A percentile compares a stretch with the other conserved stretches of the same genome.
phyloP scores from a whole-genome alignment of 2,113 vertebrate genomes.

The Leucoraja erinaceus region DNA sequence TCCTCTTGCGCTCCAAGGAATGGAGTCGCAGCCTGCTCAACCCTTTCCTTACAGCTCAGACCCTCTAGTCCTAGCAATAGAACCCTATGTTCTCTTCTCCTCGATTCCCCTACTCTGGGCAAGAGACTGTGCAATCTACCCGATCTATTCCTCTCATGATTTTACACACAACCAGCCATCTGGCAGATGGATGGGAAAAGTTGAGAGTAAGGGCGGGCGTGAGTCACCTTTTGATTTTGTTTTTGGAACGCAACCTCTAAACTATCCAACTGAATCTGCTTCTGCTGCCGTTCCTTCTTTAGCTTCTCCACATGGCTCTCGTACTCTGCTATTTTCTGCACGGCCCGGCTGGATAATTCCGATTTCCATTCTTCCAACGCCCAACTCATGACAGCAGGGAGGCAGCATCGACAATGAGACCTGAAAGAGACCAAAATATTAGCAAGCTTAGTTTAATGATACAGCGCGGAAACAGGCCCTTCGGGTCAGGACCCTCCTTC shows the following conservation, averaged over 20 bases:
- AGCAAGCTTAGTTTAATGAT: too few relatives aligned
- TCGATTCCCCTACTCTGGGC: neutral
- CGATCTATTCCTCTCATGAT: neutral
- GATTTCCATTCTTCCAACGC: slow-evolving; percentile 66
- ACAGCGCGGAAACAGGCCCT: too few relatives aligned
- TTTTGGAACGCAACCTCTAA: slow-evolving; percentile 58
- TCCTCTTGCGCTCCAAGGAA: too few relatives aligned
- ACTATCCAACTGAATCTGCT: slow-evolving; percentile 66
- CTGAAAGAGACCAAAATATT: neutral
- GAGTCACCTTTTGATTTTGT: slow-evolving; percentile 60
- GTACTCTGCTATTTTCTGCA: slow-evolving; percentile 62
- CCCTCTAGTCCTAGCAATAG: too few relatives aligned
- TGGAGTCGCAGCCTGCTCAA: too few relatives aligned
- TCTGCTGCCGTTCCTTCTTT: slow-evolving; percentile 63
- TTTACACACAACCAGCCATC: neutral
- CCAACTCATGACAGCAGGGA: slow-evolving; percentile 62
- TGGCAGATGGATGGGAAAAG: too few relatives aligned
- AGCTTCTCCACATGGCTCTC: slow-evolving; percentile 60
- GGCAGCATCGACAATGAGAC: neutral
- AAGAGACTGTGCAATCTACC: neutral
- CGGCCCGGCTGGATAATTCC: slow-evolving; percentile 58
- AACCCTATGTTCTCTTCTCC: neutral
- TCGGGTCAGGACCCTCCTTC: too few relatives aligned
- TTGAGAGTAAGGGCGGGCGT: neutral
- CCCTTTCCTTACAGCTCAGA: too few relatives aligned